Percentiles rank a stretch among this genome's conserved stretches.
These are phyloP conservation scores for Morone saxatilis DNA, from an alignment of 2,113 vertebrate genomes.

Conservation along the genomic window DNA sequence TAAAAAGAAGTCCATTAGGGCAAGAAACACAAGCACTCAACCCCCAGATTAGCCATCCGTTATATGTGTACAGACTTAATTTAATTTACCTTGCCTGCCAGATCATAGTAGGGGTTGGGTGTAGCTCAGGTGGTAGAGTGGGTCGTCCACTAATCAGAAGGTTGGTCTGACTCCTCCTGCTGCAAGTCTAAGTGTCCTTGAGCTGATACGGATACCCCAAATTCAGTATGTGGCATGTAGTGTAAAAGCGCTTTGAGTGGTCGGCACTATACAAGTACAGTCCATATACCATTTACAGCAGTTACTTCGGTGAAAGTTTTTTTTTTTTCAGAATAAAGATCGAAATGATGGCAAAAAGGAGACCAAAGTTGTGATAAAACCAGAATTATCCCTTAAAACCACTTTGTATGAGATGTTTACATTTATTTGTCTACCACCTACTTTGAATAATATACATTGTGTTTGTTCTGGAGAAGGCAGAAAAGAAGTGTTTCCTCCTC, in stretches of 20 bases:
- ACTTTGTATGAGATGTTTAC: neutral
- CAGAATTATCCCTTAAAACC: neutral
- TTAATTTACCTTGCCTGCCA: neutral
- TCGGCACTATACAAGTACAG: too few relatives aligned
- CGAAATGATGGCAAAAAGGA: neutral
- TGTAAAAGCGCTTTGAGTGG: too few relatives aligned
- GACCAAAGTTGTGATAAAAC: neutral
- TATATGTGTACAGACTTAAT: neutral
- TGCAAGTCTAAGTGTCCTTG: too few relatives aligned
- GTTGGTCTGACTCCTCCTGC: too few relatives aligned
- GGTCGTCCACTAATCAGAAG: too few relatives aligned
- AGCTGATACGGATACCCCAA: too few relatives aligned
- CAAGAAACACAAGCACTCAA: neutral
- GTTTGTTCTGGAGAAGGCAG: slow-evolving; percentile 29
- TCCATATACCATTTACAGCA: too few relatives aligned
- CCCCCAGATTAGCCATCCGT: neutral
- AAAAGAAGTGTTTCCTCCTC: slow-evolving; percentile 42
- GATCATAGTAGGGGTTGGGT: neutral
- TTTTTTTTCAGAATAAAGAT: too few relatives aligned
- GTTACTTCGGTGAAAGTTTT: too few relatives aligned
- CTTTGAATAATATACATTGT: slow-evolving; percentile 14
- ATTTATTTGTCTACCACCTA: slow-evolving; percentile 19
- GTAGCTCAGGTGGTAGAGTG: too few relatives aligned
- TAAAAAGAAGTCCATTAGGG: neutral
- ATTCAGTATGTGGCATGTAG: too few relatives aligned